Evolutionary conservation across 2,113 vertebrate genomes (phyloP).

Genomic region (Pampusana beccarii): DNA sequence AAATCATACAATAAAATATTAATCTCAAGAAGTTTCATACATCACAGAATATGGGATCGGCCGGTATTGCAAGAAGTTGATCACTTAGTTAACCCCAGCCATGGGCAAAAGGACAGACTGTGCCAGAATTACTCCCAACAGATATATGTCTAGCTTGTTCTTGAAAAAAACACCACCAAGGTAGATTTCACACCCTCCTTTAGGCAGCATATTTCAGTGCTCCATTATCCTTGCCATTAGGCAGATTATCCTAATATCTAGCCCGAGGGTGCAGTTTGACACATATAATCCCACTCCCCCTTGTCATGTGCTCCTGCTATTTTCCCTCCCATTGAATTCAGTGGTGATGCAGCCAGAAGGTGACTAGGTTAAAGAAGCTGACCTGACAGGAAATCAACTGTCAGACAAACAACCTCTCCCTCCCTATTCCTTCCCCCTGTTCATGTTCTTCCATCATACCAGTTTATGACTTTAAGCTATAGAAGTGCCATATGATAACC

Average conservation of each 20-base stretch:
- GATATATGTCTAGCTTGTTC: neutral
- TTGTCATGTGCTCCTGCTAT: neutral
- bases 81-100: neutral
- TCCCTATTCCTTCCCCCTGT: neutral
- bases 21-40: neutral
- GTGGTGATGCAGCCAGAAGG: neutral
- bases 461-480: neutral
- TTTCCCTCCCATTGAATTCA: neutral
- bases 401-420: neutral
- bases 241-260: slow-evolving; percentile 10
- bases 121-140: neutral
- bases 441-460: neutral
- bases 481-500: neutral
- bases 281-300: neutral
- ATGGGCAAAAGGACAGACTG: neutral
- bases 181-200: neutral
- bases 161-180: neutral
- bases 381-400: neutral
- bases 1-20: neutral
- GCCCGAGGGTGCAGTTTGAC: neutral
- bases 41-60: neutral
- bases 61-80: neutral
- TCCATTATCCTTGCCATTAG: neutral
- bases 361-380: neutral
- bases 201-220: neutral